Conservation (phyloP, 2,888 invertebrate genomes). For the Pachycephus smyrnensis region DNA sequence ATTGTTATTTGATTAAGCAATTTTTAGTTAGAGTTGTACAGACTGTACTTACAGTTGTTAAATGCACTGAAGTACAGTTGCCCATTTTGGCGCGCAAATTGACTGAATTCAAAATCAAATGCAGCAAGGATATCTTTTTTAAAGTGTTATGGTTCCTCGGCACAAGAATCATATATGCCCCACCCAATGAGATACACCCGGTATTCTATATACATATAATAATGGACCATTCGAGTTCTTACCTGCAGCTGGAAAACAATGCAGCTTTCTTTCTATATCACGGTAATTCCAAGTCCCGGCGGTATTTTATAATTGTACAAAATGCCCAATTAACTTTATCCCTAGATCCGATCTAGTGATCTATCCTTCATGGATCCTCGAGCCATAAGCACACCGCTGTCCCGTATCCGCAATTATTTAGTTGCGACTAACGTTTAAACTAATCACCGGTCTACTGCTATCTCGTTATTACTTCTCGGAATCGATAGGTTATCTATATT, state of each 20-base stretch:
- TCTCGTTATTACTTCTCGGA: constrained; percentile 1
- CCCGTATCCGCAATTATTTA: constrained; percentile 1
- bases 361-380: neutral
- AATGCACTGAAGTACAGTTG: neutral
- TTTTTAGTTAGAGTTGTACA: neutral
- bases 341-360: constrained; percentile 5
- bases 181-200: neutral
- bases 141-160: no score
- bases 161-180: neutral
- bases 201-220: neutral
- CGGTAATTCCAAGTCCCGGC: neutral
- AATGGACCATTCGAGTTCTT: neutral
- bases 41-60: neutral
- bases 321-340: constrained; percentile 3
- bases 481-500: constrained; percentile 1
- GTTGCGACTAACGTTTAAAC: constrained; percentile 3
- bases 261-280: neutral
- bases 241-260: neutral
- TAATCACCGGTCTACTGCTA: constrained; percentile 1
- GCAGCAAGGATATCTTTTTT: no score
- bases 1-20: neutral
- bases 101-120: neutral
- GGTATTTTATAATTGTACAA: constrained; percentile 5
- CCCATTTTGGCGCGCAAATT: neutral
- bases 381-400: neutral